Base-by-base conservation (phyloP, 1,140 invertebrate genomes). In the Bombus sibiricus region DNA sequence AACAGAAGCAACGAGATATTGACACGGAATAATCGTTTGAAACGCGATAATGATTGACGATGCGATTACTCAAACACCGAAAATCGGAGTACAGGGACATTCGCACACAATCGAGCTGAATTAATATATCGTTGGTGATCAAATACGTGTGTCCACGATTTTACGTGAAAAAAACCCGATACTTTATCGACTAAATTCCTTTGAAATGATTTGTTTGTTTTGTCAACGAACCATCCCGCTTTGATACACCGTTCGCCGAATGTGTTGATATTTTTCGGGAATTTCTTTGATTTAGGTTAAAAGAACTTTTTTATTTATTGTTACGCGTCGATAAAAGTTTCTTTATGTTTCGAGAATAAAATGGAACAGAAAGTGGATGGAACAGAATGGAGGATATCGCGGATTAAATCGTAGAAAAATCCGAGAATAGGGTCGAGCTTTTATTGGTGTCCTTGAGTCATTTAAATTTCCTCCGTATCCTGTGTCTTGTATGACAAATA, bases 21-120 rank as follows among this genome's bases (percentile, higher is more conserved):
- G 66, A 34, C 53, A 68, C 34, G 82, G 6, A 59, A 59, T 77
- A 78, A 78, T 4, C 76, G 82, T 78, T 84, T 43, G 75, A 71
- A 84, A 71, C 66, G 82, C 75, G 74, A 43, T 84, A 84, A 78
- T 84, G 82, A 69, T 69, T 37, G 82, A 57, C 43, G 74, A 71
- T 32, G 39, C 22, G 74, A 76, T 84, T 84, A 79, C 41, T 59
- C 47, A 79, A 79, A 79, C 18, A 71, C 0, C 47, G 53, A 78
- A 79, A 84, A 78, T 79, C 75, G 71, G 25, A n/a, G 37, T 57
- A 43, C 64, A 57, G 64, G 47, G 34, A 71, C 22, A 41, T 32
- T 37, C 34, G 25, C 75, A 10, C 53, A 25, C 25, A 34, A 66
- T 32, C 47, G 47, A 22, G 8, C 13, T 0, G 47, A 68, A 84